Evolutionary conservation across 2,797 vertebrate genomes (phyloP).

Genomic region (Artibeus jamaicensis): DNA sequence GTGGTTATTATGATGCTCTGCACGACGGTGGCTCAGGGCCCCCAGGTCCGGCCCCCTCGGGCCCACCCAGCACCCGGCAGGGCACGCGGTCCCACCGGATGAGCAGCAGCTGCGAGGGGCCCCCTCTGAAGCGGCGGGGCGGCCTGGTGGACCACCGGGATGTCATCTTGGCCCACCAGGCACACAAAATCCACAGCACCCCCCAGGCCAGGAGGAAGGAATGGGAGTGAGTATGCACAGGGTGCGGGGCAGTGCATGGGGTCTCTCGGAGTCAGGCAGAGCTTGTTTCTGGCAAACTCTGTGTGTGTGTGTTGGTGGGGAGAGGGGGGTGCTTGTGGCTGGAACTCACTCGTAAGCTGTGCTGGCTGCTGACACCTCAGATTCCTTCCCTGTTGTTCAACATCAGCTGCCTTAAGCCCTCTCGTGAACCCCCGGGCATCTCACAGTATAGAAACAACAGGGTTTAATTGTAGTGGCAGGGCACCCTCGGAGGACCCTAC

Average conservation of each 20-base stretch:
- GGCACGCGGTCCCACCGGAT: conserved; percentile 70
- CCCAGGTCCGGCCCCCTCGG: conserved; percentile 28
- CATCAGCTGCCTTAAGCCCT: background rate
- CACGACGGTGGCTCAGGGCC: conserved; percentile 77
- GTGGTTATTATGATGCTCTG: conserved; percentile 74
- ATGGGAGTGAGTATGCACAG: conserved; percentile 89
- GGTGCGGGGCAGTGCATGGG: background rate
- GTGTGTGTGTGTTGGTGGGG: too few species aligned
- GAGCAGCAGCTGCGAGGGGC: conserved; percentile 80
- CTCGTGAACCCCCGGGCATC: background rate
- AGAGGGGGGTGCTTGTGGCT: too few species aligned
- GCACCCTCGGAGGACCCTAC: too few species aligned
- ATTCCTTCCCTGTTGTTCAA: background rate
- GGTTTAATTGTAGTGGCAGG: background rate
- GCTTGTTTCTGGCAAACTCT: background rate
- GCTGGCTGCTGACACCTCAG: background rate
- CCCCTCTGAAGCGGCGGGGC: conserved; percentile 84
- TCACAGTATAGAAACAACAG: accelerated
- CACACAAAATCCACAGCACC: conserved; percentile 91
- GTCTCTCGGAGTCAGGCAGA: background rate
- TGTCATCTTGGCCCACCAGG: conserved; percentile 91
- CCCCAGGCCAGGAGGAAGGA: conserved; percentile 90
- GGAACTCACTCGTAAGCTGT: accelerated
- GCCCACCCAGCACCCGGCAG: background rate
- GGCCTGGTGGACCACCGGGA: conserved; percentile 90